Evolutionary conservation across 2,113 vertebrate genomes (phyloP).

Genomic region (Tenrec ecaudatus): DNA sequence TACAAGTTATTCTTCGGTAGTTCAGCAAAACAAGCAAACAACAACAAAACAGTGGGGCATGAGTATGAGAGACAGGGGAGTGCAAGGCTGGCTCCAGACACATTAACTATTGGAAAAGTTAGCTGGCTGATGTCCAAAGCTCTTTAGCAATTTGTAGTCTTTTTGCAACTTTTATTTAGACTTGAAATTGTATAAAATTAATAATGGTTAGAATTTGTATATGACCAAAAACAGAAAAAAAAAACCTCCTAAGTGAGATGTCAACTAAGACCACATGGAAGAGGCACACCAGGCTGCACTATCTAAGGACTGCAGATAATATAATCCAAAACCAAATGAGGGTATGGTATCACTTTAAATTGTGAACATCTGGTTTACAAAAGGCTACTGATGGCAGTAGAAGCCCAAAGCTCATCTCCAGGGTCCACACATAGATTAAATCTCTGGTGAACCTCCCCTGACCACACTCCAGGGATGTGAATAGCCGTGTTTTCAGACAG

Average conservation of each 20-base stretch:
- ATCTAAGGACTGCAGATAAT: no score
- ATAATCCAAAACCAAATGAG: no score
- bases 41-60: neutral
- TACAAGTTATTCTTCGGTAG: neutral
- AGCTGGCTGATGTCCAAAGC: neutral
- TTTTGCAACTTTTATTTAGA: neutral
- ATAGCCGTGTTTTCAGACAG: no score
- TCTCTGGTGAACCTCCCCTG: no score
- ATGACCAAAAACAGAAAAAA: neutral
- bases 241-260: neutral
- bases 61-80: neutral
- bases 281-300: no score
- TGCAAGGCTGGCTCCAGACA: neutral
- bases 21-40: neutral
- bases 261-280: no score
- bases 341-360: no score
- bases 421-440: no score
- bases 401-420: no score
- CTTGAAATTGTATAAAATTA: conserved; percentile 21
- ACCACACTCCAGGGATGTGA: no score
- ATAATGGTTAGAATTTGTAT: neutral
- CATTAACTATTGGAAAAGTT: neutral
- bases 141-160: neutral
- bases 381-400: no score
- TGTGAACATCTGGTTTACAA: no score